A percentile compares a stretch with the other conserved stretches of the same genome.
Conservation (phyloP, 2,113 vertebrate genomes). For the Mesitornis unicolor region DNA sequence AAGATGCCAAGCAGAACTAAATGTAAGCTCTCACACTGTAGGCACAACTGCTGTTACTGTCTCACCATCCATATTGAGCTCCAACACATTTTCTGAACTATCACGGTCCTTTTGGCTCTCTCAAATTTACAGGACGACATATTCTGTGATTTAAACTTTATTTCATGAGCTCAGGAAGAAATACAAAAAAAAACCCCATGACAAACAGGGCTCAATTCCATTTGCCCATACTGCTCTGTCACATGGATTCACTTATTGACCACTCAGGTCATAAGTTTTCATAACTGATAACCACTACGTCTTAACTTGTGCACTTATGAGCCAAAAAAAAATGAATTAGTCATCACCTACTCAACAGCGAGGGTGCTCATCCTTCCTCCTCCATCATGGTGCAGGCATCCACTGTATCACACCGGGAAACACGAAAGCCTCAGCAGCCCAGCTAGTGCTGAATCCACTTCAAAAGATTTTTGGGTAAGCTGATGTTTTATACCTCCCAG, state of each 20-base stretch:
- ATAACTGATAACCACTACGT: neutral
- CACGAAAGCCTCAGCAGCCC: accelerated
- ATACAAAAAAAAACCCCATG: neutral
- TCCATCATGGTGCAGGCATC: accelerated
- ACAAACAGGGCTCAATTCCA: neutral
- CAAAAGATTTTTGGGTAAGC: neutral
- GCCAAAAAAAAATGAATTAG: no score
- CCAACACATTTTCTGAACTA: neutral
- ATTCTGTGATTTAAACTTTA: neutral
- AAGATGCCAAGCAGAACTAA: no score
- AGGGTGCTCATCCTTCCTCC: no score
- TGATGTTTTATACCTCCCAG: neutral
- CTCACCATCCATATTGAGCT: no score
- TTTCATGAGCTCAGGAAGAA: neutral
- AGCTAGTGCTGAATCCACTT: neutral
- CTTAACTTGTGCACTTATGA: neutral
- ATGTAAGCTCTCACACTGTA: neutral
- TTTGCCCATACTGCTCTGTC: neutral
- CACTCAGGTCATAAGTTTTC: neutral
- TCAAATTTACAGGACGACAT: neutral
- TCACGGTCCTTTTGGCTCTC: neutral
- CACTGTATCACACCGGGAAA: neutral
- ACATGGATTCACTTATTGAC: neutral
- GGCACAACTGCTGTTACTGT: neutral
- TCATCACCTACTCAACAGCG: neutral